Evolutionary conservation across 2,888 invertebrate species (phyloP).

Genomic region (Gibbula magus): DNA sequence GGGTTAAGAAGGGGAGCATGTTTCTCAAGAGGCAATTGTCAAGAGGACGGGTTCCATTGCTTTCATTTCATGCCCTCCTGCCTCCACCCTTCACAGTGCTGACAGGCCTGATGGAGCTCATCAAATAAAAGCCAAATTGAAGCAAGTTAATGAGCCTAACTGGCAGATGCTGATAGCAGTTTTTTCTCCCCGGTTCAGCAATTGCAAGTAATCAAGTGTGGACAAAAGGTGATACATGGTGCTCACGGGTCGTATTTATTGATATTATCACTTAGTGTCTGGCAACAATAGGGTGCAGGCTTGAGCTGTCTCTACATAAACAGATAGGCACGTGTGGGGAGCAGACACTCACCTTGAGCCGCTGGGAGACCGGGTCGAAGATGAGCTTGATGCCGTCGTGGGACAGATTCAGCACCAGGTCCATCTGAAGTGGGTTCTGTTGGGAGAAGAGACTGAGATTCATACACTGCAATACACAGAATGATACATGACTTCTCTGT

Average conservation of each 20-base stretch:
- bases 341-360: slow-evolving; percentile 82
- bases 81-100: not conserved
- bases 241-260: slow-evolving; percentile 5
- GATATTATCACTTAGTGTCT: slow-evolving; percentile 11
- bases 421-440: slow-evolving; percentile 94
- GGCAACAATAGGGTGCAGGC: not conserved
- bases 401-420: slow-evolving; percentile 95
- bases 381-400: slow-evolving; percentile 97
- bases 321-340: not conserved
- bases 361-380: slow-evolving; percentile 95
- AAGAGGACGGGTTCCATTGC: slow-evolving; percentile 16
- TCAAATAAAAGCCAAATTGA: slow-evolving; percentile 22
- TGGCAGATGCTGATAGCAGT: slow-evolving; percentile 20
- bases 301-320: not conserved
- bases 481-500: too few relatives aligned
- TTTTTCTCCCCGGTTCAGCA: slow-evolving; percentile 17
- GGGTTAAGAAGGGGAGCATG: slow-evolving; percentile 14
- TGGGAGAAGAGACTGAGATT: slow-evolving; percentile 71
- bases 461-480: too few relatives aligned
- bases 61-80: slow-evolving; percentile 18
- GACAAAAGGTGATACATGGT: slow-evolving; percentile 22
- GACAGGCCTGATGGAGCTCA: slow-evolving; percentile 3
- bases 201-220: slow-evolving; percentile 20
- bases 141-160: slow-evolving; percentile 2
- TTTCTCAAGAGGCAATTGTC: slow-evolving; percentile 8